phyloP scores from a whole-genome alignment of 2,113 vertebrate species.

The Anseranas semipalmata region DNA sequence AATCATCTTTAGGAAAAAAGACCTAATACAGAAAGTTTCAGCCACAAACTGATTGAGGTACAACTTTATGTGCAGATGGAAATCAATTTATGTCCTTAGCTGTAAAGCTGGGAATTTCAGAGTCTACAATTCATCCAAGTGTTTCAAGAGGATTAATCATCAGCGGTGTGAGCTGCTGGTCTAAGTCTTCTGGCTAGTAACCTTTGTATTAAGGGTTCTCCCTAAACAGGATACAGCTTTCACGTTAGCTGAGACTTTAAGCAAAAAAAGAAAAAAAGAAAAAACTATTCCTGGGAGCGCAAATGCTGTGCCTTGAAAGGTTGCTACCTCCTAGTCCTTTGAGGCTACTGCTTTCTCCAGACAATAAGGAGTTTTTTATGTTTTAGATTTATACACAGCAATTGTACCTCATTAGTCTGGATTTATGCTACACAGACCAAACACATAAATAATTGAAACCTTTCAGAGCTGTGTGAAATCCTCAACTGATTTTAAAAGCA shows the following conservation, averaged over 20 bases:
- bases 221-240: background rate
- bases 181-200: accelerated
- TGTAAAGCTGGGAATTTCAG: background rate
- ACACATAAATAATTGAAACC: constrained; percentile 71
- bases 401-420: constrained; percentile 72
- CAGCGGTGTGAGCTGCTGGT: background rate
- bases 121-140: accelerated
- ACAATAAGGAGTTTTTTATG: background rate
- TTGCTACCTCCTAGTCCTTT: background rate
- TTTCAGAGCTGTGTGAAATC: constrained; percentile 53
- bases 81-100: background rate
- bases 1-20: background rate
- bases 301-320: background rate
- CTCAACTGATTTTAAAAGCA: constrained; percentile 59
- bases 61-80: background rate
- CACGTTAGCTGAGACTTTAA: background rate
- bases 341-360: constrained; percentile 17
- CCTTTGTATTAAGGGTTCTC: background rate
- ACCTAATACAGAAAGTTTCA: background rate
- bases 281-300: background rate
- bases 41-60: background rate
- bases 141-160: background rate
- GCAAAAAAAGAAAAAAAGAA: background rate
- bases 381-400: constrained; percentile 52
- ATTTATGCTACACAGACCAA: constrained; percentile 59